phyloP scores from a whole-genome alignment of 2,888 invertebrate genomes.

The Lasius platythorax region DNA sequence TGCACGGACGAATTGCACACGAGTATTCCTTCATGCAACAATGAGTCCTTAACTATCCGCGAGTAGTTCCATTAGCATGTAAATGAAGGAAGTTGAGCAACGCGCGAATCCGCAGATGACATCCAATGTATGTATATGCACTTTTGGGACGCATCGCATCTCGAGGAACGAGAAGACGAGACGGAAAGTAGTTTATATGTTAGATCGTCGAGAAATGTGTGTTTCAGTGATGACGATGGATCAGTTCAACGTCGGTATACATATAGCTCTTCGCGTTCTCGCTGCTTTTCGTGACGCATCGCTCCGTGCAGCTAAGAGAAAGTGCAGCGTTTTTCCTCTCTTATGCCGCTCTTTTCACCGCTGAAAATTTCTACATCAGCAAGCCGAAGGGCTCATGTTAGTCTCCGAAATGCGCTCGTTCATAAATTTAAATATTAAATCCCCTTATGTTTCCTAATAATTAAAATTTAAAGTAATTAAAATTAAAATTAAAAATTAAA shows the following conservation, averaged over 20 bases:
- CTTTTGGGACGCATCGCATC: neutral
- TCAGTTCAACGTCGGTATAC: slow-evolving; percentile 37
- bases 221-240: slow-evolving; percentile 49
- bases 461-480: too few relatives aligned
- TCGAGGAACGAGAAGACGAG: neutral
- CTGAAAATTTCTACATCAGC: slow-evolving; percentile 11
- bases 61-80: slow-evolving; percentile 71
- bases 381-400: neutral
- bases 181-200: neutral
- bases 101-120: slow-evolving; percentile 49
- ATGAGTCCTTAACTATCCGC: slow-evolving; percentile 69
- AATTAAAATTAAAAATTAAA: too few relatives aligned
- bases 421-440: neutral
- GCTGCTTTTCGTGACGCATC: slow-evolving; percentile 57
- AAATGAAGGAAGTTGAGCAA: slow-evolving; percentile 71
- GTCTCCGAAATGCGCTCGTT: too few relatives aligned
- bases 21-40: slow-evolving; percentile 60
- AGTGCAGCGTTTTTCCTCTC: slow-evolving; percentile 38
- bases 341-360: neutral
- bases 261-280: slow-evolving; percentile 53
- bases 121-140: neutral
- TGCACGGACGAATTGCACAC: slow-evolving; percentile 66
- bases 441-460: neutral
- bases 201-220: slow-evolving; percentile 31
- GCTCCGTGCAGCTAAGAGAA: slow-evolving; percentile 42